Conservation (phyloP, 1,140 invertebrate species). For the Teleogryllus occipitalis region DNA sequence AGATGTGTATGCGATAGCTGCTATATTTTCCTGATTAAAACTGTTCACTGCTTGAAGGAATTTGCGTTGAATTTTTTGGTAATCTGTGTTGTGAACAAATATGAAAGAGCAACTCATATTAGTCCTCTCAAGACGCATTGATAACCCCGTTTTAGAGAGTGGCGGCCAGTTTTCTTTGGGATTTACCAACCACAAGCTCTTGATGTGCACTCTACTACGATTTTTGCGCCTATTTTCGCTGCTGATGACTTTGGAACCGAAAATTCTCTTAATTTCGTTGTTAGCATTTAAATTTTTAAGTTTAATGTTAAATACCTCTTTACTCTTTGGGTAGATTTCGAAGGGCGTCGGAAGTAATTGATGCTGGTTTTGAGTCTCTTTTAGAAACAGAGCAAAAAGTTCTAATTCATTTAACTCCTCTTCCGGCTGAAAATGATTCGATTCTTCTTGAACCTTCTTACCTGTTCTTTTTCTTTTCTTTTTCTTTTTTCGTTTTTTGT, state of each 20-base stretch:
- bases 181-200: background rate
- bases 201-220: background rate
- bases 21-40: constrained; percentile 70
- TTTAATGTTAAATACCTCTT: background rate
- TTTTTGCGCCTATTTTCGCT: background rate
- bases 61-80: constrained; percentile 57
- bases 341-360: background rate
- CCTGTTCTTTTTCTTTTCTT: background rate
- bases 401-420: background rate
- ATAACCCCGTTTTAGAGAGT: constrained; percentile 42
- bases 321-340: background rate
- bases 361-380: background rate
- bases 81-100: constrained; percentile 70
- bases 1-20: constrained; percentile 63
- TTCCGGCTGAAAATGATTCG: background rate
- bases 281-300: background rate
- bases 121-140: constrained; percentile 54
- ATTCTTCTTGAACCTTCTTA: background rate
- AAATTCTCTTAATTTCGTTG: background rate
- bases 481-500: background rate
- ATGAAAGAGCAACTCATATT: constrained; percentile 47
- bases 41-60: constrained; percentile 73
- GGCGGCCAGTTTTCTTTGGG: background rate
- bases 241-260: background rate
- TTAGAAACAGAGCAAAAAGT: background rate